Base-by-base conservation (phyloP, 2,113 vertebrate species). In the Pelobates fuscus region DNA sequence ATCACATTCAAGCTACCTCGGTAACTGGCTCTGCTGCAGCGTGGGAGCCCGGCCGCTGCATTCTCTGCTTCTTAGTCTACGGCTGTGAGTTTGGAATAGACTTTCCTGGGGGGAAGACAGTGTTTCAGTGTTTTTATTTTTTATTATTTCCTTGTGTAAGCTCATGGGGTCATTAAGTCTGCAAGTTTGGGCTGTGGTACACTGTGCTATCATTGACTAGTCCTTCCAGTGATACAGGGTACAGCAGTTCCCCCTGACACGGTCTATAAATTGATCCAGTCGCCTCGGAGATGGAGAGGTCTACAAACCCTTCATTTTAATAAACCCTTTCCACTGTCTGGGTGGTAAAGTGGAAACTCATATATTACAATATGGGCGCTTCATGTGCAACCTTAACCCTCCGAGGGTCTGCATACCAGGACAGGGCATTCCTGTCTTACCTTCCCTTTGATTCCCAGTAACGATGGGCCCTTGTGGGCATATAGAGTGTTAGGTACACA, bases 1-100 rank as follows among this genome's bases (percentile, higher is more conserved):
- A n/a, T n/a, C 23, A 26, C 30, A 25, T 52, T 54, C 23, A 27
- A 67, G 72, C 72, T 75, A 75, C 72, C 72, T 75, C 72, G 52
- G 72, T 67, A 62, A 67, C 61, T 25, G 62, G 49, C 49, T 63
- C 71, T 58, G 71, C 29, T 41, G 49, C 32, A 49, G 44, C 32
- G 46, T 71, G 32, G 58, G 27, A 72, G 62, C 70, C 32, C 5
- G 32, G 32, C 32, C 41, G 44, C 70, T 54, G 70, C 59, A 59
- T 64, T 27, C 71, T 65, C 64, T 73, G 58, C 41, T 43, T 71
- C 60, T 58, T 62, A 58, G 32, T 37, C 32, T 37, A 10, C 32
- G 58, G 70, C 60, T 62, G 59, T 24, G n/a, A 67, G 63, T 29
- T 29, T 27, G 15, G 23, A 68, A 68, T 68, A 29, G 15, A 68